Conservation (phyloP, 2,888 invertebrate species). For the Napeogenes sylphis region DNA sequence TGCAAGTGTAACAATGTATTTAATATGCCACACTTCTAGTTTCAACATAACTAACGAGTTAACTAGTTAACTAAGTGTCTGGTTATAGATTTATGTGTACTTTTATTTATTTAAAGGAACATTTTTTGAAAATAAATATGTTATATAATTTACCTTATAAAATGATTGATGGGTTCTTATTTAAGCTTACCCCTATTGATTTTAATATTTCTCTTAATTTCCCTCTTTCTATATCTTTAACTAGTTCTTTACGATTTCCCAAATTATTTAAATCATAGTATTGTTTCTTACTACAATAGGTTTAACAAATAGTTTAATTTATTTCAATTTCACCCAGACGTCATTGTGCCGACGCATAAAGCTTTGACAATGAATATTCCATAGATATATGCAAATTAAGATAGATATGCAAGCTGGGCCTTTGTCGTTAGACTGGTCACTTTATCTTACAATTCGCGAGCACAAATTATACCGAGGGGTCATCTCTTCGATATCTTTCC, state of each 20-base stretch:
- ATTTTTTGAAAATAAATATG: no score
- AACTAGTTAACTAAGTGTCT: no score
- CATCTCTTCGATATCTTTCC: slow-evolving; percentile 65
- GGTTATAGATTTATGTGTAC: background rate
- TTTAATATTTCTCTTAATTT: no score
- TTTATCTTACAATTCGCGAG: slow-evolving; percentile 68
- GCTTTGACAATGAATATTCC: slow-evolving; percentile 9
- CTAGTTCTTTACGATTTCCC: no score
- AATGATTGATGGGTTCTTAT: no score
- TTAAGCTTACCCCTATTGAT: no score
- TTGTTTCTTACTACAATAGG: no score
- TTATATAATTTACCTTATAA: no score
- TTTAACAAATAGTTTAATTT: background rate
- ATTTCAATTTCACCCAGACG: background rate
- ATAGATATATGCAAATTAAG: slow-evolving; percentile 59
- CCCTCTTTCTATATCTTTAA: no score
- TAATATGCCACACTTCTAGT: slow-evolving; percentile 34
- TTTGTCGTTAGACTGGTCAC: slow-evolving; percentile 61
- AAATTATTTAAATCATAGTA: no score
- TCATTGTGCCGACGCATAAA: slow-evolving; percentile 11
- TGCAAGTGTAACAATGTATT: slow-evolving; percentile 43
- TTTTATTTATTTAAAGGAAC: background rate
- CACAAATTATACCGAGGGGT: slow-evolving; percentile 54
- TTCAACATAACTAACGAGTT: slow-evolving; percentile 3
- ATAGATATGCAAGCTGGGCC: slow-evolving; percentile 32